Conservation (phyloP, 2,113 vertebrate genomes). For the Ictidomys tridecemlineatus region DNA sequence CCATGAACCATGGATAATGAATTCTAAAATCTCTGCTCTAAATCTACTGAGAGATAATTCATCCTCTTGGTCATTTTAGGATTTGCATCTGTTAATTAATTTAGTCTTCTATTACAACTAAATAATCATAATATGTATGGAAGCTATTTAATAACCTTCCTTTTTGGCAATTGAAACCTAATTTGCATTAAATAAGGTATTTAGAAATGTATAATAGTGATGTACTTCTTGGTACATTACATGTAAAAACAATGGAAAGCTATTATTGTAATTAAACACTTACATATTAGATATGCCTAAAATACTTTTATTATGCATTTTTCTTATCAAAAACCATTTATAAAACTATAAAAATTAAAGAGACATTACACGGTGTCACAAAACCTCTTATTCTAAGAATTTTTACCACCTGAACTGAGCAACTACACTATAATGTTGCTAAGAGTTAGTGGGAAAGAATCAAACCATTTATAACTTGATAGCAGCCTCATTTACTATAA, state of each 20-base stretch:
- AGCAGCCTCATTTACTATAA: background rate
- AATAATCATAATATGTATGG: background rate
- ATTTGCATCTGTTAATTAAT: background rate
- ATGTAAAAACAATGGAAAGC: background rate
- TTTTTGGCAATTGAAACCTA: background rate
- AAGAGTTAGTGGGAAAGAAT: background rate
- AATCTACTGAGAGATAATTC: background rate
- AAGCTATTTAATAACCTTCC: background rate
- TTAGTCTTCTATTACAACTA: background rate
- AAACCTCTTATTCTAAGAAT: background rate
- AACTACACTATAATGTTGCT: background rate
- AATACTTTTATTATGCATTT: background rate
- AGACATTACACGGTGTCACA: background rate
- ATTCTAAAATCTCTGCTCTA: background rate
- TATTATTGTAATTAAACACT: background rate
- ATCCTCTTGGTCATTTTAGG: background rate
- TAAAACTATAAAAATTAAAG: background rate
- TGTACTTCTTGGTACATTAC: background rate
- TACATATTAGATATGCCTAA: background rate
- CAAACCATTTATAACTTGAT: constrained; percentile 40
- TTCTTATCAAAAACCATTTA: background rate
- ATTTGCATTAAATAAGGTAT: background rate
- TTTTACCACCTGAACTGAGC: background rate
- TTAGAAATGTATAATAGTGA: background rate
- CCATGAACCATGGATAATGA: background rate